phyloP scores from a whole-genome alignment of 30 jellyfish, hydroid and myxozoan species.

The Morbakka virulenta region DNA sequence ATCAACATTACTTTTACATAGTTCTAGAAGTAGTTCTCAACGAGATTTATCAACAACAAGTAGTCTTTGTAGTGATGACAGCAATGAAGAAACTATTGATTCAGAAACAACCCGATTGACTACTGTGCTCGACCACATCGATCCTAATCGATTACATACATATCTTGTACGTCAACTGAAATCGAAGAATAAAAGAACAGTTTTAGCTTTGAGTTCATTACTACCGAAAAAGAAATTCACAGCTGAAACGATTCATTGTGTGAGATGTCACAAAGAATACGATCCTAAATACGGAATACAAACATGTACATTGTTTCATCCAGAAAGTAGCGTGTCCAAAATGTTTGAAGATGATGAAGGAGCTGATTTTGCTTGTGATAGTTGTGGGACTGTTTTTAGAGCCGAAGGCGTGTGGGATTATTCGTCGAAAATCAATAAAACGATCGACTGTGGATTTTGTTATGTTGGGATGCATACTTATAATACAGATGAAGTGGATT shows the following conservation, averaged over 20 bases:
- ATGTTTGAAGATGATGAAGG: conserved; percentile 62
- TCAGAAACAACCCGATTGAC: conserved; percentile 59
- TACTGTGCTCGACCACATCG: conserved; percentile 45
- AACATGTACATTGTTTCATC: conserved; percentile 47
- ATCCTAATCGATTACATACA: conserved; percentile 63
- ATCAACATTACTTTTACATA: no score
- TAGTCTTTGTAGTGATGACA: conserved; percentile 58
- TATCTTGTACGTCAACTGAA: conserved; percentile 49
- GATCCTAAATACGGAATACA: conserved; percentile 70
- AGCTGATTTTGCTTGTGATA: conserved; percentile 70
- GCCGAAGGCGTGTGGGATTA: conserved; percentile 62
- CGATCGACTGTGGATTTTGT: conserved; percentile 64
- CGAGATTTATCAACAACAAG: conserved; percentile 33
- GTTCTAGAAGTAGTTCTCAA: no score
- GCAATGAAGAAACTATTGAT: conserved; percentile 33
- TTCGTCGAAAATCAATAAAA: conserved; percentile 14
- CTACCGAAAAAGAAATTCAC: conserved; percentile 63
- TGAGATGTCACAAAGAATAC: conserved; percentile 75
- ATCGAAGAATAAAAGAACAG: conserved; percentile 20
- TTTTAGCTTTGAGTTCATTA: conserved; percentile 37
- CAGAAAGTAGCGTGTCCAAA: conserved; percentile 47
- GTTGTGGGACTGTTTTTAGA: conserved; percentile 56
- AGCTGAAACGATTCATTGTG: conserved; percentile 81
- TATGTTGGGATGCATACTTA: conserved; percentile 65
- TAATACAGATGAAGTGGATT: conserved; percentile 36